phyloP scores from a whole-genome alignment of 1,140 invertebrate genomes.

The Elysia chlorotica region DNA sequence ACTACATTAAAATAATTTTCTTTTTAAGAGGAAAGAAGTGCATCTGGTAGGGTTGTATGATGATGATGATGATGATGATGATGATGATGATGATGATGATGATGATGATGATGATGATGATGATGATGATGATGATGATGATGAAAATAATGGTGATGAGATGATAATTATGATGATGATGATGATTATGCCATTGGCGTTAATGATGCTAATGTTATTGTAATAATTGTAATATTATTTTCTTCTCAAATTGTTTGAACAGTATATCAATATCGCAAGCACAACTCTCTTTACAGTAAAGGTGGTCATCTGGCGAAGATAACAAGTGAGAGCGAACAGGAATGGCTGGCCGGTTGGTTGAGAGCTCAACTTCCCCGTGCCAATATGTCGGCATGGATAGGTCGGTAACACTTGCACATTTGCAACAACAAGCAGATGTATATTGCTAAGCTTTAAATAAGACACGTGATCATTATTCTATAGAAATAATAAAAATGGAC shows the following conservation, averaged over 20 bases:
- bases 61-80: no score
- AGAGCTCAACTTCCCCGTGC: background rate
- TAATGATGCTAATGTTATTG: no score
- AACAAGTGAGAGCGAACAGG: background rate
- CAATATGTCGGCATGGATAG: conserved; percentile 3
- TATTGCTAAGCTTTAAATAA: background rate
- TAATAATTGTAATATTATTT: background rate
- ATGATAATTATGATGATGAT: no score
- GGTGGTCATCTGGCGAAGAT: conserved; percentile 2
- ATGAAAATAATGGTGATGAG: no score
- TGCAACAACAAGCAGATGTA: background rate
- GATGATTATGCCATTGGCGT: no score
- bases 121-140: no score
- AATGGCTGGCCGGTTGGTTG: background rate
- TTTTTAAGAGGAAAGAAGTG: no score
- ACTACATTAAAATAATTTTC: no score
- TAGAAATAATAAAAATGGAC: no score
- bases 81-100: no score
- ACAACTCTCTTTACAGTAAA: background rate
- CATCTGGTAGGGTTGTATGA: no score
- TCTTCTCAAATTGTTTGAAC: background rate
- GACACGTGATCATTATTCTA: background rate
- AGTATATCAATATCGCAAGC: background rate
- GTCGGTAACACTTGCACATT: background rate
- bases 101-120: no score